These are phyloP conservation scores for Tetrax tetrax DNA, from an alignment of 2,113 vertebrate genomes.

Conservation along the genomic window DNA sequence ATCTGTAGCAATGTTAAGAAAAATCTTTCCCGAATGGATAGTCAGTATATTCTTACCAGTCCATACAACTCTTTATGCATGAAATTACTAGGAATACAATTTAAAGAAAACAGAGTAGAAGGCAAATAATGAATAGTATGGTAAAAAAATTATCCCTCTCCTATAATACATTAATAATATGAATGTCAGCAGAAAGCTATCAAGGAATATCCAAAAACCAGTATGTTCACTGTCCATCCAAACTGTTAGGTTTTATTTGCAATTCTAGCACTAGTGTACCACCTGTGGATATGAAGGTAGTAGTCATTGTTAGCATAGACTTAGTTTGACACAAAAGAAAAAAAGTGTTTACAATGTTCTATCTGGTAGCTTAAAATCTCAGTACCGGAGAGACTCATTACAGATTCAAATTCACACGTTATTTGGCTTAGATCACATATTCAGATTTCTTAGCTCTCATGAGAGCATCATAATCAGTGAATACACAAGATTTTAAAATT, in stretches of 20 bases:
- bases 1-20: not conserved
- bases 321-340: not conserved
- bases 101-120: not conserved
- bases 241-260: fast-evolving
- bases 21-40: not conserved
- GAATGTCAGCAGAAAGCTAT: not conserved
- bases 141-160: not conserved
- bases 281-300: not conserved
- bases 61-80: not conserved
- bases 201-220: not conserved
- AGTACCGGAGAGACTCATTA: not conserved
- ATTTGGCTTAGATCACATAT: not conserved
- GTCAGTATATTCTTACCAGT: not conserved
- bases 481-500: not conserved
- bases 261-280: not conserved
- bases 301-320: not conserved
- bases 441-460: not conserved
- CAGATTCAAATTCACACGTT: not conserved
- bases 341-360: not conserved
- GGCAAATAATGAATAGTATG: not conserved
- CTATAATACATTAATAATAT: not conserved
- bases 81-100: not conserved
- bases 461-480: not conserved
- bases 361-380: not conserved
- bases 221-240: not conserved